Base-by-base conservation (phyloP, 2,888 invertebrate genomes). In the Eledona agricola region DNA sequence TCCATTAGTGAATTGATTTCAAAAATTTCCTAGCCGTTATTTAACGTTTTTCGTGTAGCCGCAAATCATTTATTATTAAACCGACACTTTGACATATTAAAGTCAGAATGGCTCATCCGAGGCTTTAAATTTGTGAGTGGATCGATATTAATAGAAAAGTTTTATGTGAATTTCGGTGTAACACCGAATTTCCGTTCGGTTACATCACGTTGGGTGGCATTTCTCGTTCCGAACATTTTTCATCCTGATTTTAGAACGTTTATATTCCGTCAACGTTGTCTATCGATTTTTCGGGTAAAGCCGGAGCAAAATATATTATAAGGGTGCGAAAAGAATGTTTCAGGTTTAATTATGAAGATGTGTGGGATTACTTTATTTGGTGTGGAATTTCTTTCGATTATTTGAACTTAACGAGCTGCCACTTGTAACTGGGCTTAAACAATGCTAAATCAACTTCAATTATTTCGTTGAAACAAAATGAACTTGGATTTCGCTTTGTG, bases 231-330 rank as follows among this genome's bases (percentile, higher is more conserved):
- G 4, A 25, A 10, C 46, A 46, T 34, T 46, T 46, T 46, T 46
- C 46, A 35, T 35, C 34, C 16, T 34, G 46, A 34, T 46, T 46
- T 46, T 4, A 15, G 26, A 19, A 12, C 45, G 45, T 46, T 46
- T 46, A 26, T 46, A 46, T 46, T 46, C 46, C 13, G 15, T 10
- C 12, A 20, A 26, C 34, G 34, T 46, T 4, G 16, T 11, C n/a
- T 26, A 46, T 46, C 34, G 46, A 46, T 46, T 34, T 34, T 26
- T 19, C 4, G 5, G 22, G 34, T 5, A 13, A 9, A 15, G 11
- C 17, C 9, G 4, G 9, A 7, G 13, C 10, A 34, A 9, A 38
- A 26, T 12, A 16, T 26, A 26, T 9, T 9, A 13, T 16, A 17
- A 40, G n/a, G n/a, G n/a, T n/a, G n/a, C 9, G 11, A 15, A 10